phyloP scores from a whole-genome alignment of 2,113 vertebrate species.

The Notarius quadriscutis region DNA sequence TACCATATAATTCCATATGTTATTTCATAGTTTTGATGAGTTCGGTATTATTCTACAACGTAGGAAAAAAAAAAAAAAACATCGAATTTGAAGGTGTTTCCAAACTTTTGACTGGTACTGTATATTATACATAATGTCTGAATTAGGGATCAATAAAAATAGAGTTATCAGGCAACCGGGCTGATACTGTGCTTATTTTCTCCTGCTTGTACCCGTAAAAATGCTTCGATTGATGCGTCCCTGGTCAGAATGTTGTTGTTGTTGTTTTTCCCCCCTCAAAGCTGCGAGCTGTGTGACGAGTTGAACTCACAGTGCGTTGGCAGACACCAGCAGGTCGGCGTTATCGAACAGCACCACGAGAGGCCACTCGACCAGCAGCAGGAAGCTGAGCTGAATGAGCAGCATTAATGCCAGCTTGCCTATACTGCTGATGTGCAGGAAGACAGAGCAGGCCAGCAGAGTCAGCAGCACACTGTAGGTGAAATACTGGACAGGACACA shows the following conservation, averaged over 20 bases:
- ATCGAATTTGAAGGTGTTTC: no score
- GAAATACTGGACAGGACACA: conserved; percentile 82
- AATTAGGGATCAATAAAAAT: neutral
- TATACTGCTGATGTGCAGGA: conserved; percentile 97
- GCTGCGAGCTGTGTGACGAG: neutral
- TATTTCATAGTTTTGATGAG: no score
- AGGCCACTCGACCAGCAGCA: conserved; percentile 89
- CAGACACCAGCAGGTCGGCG: conserved; percentile 85
- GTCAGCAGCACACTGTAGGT: conserved; percentile 89
- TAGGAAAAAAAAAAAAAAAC: no score
- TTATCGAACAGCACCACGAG: conserved; percentile 89
- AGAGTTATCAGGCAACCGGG: neutral
- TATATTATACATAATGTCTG: neutral
- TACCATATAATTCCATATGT: no score
- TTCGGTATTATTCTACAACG: no score
- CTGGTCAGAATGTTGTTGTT: neutral
- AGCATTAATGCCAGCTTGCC: conserved; percentile 91
- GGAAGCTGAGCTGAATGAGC: conserved; percentile 83
- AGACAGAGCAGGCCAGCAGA: conserved; percentile 93
- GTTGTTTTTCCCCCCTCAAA: no score
- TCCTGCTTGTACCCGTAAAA: neutral
- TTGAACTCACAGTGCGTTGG: conserved; percentile 85
- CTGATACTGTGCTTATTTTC: neutral
- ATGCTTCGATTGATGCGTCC: neutral
- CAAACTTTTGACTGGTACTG: no score